Evolutionary conservation across 2,797 vertebrate species (phyloP).

Genomic region (Myotis daubentonii): DNA sequence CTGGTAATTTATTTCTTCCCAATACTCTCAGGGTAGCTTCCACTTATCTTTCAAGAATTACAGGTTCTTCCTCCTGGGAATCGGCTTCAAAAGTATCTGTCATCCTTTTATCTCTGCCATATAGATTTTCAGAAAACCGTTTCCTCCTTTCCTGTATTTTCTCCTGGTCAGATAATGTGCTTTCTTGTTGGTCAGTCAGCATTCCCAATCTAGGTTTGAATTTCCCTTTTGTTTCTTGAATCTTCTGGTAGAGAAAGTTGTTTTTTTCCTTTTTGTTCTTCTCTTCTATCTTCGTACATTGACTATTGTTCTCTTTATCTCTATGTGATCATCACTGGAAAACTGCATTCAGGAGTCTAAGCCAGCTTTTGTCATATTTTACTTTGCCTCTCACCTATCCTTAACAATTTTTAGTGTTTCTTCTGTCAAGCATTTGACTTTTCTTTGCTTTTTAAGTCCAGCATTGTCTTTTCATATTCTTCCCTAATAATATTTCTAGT

Average conservation of each 20-base stretch:
- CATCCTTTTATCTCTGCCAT: neutral
- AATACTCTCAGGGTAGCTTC: neutral
- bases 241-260: neutral
- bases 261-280: neutral
- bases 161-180: neutral
- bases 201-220: neutral
- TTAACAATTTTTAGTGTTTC: neutral
- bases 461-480: neutral
- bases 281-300: neutral
- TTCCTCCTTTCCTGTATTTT: neutral
- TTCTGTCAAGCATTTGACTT: neutral
- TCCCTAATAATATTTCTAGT: neutral
- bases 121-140: neutral
- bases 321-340: neutral
- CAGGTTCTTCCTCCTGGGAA: neutral
- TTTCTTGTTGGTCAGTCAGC: neutral
- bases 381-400: neutral
- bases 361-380: neutral
- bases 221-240: neutral
- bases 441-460: neutral
- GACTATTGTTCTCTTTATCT: neutral
- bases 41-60: neutral
- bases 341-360: neutral
- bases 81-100: neutral
- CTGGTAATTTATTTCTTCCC: neutral